Base-by-base conservation (phyloP, 2,888 invertebrate species). In the Melieria picta region DNA sequence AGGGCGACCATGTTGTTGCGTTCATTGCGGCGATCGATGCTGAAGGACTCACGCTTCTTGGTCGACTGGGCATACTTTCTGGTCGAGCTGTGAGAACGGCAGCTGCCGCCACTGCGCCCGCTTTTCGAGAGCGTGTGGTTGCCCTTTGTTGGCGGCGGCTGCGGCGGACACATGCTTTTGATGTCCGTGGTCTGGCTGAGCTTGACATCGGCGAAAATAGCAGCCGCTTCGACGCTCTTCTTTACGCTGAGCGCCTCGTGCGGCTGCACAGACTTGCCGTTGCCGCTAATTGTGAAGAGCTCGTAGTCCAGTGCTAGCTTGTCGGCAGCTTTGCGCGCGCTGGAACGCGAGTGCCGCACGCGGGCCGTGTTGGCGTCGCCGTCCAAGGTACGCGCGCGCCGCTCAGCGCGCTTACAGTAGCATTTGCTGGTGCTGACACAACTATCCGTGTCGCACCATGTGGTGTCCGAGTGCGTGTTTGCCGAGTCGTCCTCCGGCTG, bases 381-480 rank as follows among this genome's bases (percentile, higher is more conserved):
- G 16, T 10, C 13, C 42, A 47, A 50, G 16, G 63, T 45, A 3
- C 75, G 74, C 46, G 77, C 76, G 3, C 77, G 77, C 4, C 77
- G 75, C 68, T 80, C 80, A 7, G 74, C 73, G 5, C 80, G 79
- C 60, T 84, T 90, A 83, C 96, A 96, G 82, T 96, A 96, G 82
- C 96, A 96, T 85, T 95, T 95, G 84, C 95, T 95, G 79, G 93
- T 93, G 77, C 94, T 94, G 0, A 93, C 91, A 82, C 96, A 96
- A 80, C 94, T 94, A 83, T 96, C 95, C 0, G 95, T 94, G 13
- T 92, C 93, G 80, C 95, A 96, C 80, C 90, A 91, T 4, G 89
- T 88, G 1, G 83, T 87, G 75, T 82, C 85, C 56, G 86, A 84
- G 56, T 82, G 81, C 48, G 88, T 87, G n/a, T 82, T 81, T 69